Conservation (phyloP, 1,140 invertebrate species). For the Hylaeus anthracinus region DNA sequence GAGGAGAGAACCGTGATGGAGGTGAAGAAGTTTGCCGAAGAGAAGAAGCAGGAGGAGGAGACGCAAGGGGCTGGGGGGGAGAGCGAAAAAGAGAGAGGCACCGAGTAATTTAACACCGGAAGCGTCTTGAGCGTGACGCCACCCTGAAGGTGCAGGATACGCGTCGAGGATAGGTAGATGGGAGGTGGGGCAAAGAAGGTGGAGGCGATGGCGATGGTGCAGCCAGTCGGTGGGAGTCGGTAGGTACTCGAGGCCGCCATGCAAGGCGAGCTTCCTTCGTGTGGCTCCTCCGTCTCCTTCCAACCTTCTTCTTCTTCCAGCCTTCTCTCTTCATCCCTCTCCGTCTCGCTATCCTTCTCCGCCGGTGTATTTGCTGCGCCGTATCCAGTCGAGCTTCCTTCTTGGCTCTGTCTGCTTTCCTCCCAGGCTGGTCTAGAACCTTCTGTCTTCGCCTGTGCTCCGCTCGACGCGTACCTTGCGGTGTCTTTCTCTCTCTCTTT, state of each 20-base stretch:
- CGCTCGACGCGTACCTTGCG: not conserved
- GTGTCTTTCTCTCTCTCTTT: not conserved
- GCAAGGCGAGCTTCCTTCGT: constrained; percentile 71
- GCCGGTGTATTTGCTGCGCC: not conserved
- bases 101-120: constrained; percentile 81
- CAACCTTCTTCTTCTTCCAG: not conserved
- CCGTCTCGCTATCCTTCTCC: constrained; percentile 23
- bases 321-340: constrained; percentile 18
- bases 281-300: constrained; percentile 49
- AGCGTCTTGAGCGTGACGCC: constrained; percentile 81
- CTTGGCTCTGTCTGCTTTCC: constrained; percentile 12
- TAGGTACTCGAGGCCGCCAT: constrained; percentile 73
- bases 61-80: constrained; percentile 14
- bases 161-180: constrained; percentile 70
- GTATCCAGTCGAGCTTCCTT: constrained; percentile 23
- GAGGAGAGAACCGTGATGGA: constrained; percentile 41
- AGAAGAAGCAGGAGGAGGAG: constrained; percentile 29
- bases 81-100: constrained; percentile 59
- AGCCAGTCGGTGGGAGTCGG: constrained; percentile 66
- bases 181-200: constrained; percentile 68
- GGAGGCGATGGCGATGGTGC: constrained; percentile 71
- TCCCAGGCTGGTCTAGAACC: not conserved
- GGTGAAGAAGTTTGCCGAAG: constrained; percentile 51
- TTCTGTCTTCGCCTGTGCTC: not conserved
- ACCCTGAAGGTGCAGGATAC: constrained; percentile 81